These are phyloP conservation scores for Oryctes rhinoceros DNA, from an alignment of 1,140 invertebrate species.

Conservation along the genomic window DNA sequence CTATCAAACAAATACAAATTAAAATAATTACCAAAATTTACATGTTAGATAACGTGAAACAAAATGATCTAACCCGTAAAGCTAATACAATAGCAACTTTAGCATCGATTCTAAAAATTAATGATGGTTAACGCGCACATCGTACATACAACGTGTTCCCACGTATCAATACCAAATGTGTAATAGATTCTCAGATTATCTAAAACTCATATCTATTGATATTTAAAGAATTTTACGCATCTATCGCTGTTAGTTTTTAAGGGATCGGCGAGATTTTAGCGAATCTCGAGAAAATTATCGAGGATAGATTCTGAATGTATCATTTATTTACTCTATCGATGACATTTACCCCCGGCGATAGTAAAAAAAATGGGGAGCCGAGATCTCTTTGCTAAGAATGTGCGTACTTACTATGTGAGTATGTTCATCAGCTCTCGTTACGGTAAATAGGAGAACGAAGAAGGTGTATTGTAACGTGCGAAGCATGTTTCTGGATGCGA, in stretches of 20 bases:
- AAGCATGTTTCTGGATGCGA: neutral
- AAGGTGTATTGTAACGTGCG: neutral
- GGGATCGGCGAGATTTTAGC: too few species aligned
- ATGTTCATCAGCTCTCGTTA: slow-evolving; percentile 66
- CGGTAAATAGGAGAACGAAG: slow-evolving; percentile 51
- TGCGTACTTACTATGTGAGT: slow-evolving; percentile 67
- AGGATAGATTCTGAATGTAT: neutral
- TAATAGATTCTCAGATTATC: too few species aligned
- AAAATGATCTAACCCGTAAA: neutral
- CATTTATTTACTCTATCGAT: neutral
- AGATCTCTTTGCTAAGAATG: neutral
- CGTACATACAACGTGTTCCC: too few species aligned
- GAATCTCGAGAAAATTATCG: neutral
- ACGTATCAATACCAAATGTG: too few species aligned
- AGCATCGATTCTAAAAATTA: too few species aligned
- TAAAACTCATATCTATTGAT: too few species aligned
- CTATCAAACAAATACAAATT: too few species aligned
- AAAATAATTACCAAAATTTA: too few species aligned
- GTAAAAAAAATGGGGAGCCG: neutral
- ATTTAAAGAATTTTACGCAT: too few species aligned
- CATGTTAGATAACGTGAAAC: too few species aligned
- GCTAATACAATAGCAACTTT: neutral
- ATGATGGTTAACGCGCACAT: too few species aligned
- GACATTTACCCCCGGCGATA: slow-evolving; percentile 27
- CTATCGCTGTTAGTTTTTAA: too few species aligned